Evolutionary conservation across 37 sponge, comb jelly and placozoan genomes (phyloP), one percentile per base, ranked within the genome.

Genomic region (Lycopodina hypogea): DNA sequence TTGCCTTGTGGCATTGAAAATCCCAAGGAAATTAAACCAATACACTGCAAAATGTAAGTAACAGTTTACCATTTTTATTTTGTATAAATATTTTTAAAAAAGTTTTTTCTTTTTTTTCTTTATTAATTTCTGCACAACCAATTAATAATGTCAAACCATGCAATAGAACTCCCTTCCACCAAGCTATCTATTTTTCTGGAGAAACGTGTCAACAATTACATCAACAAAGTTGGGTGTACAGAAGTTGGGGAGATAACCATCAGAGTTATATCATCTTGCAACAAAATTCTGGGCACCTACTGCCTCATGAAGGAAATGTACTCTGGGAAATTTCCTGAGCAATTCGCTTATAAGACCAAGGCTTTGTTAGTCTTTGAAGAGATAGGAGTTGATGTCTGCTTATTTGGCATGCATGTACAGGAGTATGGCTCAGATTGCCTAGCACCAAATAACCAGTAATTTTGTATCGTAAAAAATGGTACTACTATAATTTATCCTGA

Each of bases 401-500:
- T 98, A 88, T 98, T 96, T 83, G 99, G 99, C 28, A 88, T 98
- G 90, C 99, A 98, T 60, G 96, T 98, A 0, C 99, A 98, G 84
- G 99, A 98, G 79, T 98, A 96, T 78, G 86, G 94, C 36, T 93
- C 99, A 21, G 96, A 96, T 58, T 93, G 94, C 40, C 93, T 88
- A 32, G 87, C 89, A 8, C 99, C 99, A 19, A 98, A 98, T 73
- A 90, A 87, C 40, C 87, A 91, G 94, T 94, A 61, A 50, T 3
- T 21, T 3, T 7, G 32, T n/a, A n/a, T n/a, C n/a, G n/a, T n/a
- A n/a, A n/a, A n/a, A n/a, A n/a, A n/a, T 36, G 11, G 56, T 52
- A 72, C 53, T 17, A 12, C 14, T 18, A 72, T 42, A 33, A 23
- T 28, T 22, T 26, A 19, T 2, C 18, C 8, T 15, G 7, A 45